Base-by-base conservation (phyloP, 2,797 vertebrate species). In the Ibycter americanus region DNA sequence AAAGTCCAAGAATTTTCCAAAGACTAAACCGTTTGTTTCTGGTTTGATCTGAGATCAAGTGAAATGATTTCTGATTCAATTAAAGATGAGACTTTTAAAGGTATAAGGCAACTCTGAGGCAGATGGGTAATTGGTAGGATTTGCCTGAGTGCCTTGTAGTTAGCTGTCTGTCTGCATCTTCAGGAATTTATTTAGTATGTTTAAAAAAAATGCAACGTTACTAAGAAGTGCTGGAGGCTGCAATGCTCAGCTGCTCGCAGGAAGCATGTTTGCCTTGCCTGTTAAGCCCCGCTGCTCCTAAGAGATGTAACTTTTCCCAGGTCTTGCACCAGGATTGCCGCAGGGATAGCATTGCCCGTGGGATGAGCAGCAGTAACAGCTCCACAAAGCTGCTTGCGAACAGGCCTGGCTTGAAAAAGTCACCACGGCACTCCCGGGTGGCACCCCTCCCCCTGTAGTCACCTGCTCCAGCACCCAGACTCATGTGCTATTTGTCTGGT, bases 181-280 rank as follows among this genome's bases (percentile, higher is more conserved):
- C 14, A 52, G 49, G 44, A 81, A 83, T 85, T 83, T 79, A 46
- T 80, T 84, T 91, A 27, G 22, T 36, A 23, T 40, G 19, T 77
- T 77, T 38, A 3, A 49, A 80, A 77, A 62, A 76, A 36, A 8
- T 10, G 27, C 46, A 23, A 1, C 5, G 5, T 42, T 78, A 25
- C 27, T 72, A 23, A 52, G 83, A 73, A 65, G 49, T 63, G 36
- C 40, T 81, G 32, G 63, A 72, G 56, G n/a, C 54, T 61, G 88
- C 83, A 94, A 31, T 70, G 63, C 47, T 73, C 29, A 21, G 14
- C 82, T 65, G 25, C 5, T 26, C 66, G 54, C 67, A 51, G 17
- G 73, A 94, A 51, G 26, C 18, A 18, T 1, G 0, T 88, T 83
- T 76, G 29, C 59, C 40, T 46, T 29, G 17, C 0, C 0, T 0